These are phyloP conservation scores for Pectinophora gossypiella DNA, from an alignment of 1,140 invertebrate species.

Conservation along the genomic window DNA sequence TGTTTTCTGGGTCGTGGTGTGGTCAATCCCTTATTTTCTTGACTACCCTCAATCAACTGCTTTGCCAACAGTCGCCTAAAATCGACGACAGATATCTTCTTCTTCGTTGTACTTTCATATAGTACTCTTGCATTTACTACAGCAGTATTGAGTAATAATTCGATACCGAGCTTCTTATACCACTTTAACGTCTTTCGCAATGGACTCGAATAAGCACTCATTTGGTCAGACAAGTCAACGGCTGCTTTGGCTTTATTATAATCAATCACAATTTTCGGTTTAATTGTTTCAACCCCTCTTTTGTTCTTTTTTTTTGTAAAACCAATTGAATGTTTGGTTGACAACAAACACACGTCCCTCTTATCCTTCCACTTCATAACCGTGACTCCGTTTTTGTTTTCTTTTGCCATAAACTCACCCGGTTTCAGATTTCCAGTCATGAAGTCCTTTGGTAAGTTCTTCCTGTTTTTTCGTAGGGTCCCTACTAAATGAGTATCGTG, in stretches of 20 bases:
- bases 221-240: conserved; percentile 53
- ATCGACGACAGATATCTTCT: conserved; percentile 9
- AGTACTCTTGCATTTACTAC: conserved; percentile 28
- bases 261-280: conserved; percentile 44
- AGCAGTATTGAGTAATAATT: conserved; percentile 40
- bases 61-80: conserved; percentile 10
- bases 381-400: conserved; percentile 49
- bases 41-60: background rate
- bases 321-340: conserved; percentile 31
- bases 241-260: conserved; percentile 51
- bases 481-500: conserved; percentile 54
- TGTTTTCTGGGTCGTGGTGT: conserved; percentile 1
- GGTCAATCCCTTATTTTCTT: background rate
- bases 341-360: conserved; percentile 44
- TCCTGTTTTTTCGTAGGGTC: conserved; percentile 46
- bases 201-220: conserved; percentile 42
- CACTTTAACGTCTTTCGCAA: conserved; percentile 49
- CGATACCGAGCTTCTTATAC: conserved; percentile 46
- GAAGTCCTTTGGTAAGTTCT: conserved; percentile 41
- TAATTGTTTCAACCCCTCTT: conserved; percentile 18
- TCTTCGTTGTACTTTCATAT: conserved; percentile 1
- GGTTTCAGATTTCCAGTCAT: conserved; percentile 34
- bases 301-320: background rate
- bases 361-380: conserved; percentile 65
- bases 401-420: conserved; percentile 25